Base-by-base conservation (phyloP, 2,888 invertebrate genomes). In the Limnephilus auricula region DNA sequence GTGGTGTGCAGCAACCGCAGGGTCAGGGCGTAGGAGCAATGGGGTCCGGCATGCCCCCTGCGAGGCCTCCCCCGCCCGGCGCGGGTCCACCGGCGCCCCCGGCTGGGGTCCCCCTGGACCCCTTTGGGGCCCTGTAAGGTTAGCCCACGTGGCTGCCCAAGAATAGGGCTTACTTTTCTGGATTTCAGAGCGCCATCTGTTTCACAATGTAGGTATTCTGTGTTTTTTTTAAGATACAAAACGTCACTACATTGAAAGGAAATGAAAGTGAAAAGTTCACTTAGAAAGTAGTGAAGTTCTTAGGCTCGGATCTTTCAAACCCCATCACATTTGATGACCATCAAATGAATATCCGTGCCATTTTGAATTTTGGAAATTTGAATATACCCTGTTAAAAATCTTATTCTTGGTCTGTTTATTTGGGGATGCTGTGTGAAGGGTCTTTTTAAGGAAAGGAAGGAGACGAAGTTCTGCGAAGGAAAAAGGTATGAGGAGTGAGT, bases 81-180 rank as follows among this genome's bases (percentile, higher is more conserved):
- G 85, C 91, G 84, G 88, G 91, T 90, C 87, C 91, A 31, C 84
- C 90, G n/a, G 83, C 92, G 50, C 34, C 91, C 80, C 92, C 92
- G 83, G 84, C 92, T 25, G 88, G 45, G 84, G 86, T 91, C 86
- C 92, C 91, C 82, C 89, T 93, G 91, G 93, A 93, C 90, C 93
- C 93, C 85, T 93, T 93, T 86, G 93, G 93, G 91, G 92, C 93
- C 80, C 93, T 93, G 83, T 93, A 93, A 91, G 89, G 78, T 88
- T 88, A 78, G 34, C 34, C 85, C 40, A 37, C 89, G 30, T 79
- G 83, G 78, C 85, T 65, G 34, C 31, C 65, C 34, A 32, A 79
- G 65, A 50, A 9, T 65, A 45, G 84, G 83, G 84, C 79, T 79
- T 83, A 65, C 90, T 31, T 79, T 86, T 50, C 65, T 79, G 89